These are phyloP conservation scores for Cephus pygmeus DNA, from an alignment of 2,888 invertebrate genomes.

Conservation along the genomic window DNA sequence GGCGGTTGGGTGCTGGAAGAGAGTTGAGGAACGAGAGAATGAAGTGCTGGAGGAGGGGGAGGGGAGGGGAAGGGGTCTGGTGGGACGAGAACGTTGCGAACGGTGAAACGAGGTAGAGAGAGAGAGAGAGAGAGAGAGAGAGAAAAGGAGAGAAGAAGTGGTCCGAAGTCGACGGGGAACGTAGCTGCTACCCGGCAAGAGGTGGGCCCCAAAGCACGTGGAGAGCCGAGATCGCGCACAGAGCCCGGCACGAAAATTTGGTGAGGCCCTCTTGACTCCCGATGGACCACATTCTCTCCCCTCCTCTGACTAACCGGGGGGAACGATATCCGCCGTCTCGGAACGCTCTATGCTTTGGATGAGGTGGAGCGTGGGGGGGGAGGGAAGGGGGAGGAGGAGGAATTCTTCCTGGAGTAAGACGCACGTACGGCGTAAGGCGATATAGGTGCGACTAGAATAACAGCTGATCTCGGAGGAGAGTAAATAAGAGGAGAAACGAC, in stretches of 20 bases:
- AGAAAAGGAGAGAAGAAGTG: slow-evolving; percentile 13
- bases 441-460: slow-evolving; percentile 6
- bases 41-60: not conserved
- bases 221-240: slow-evolving; percentile 44
- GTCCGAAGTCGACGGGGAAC: slow-evolving; percentile 6
- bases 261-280: slow-evolving; percentile 48
- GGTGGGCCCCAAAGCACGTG: slow-evolving; percentile 43
- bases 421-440: too few relatives aligned
- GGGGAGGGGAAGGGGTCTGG: not conserved
- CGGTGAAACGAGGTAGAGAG: not conserved
- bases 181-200: slow-evolving; percentile 9
- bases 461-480: not conserved
- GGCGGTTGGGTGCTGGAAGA: slow-evolving; percentile 39
- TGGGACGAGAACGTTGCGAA: too few relatives aligned
- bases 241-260: slow-evolving; percentile 52
- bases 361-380: not conserved
- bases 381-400: not conserved
- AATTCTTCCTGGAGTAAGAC: too few relatives aligned
- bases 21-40: slow-evolving; percentile 20
- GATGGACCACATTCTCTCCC: slow-evolving; percentile 62
- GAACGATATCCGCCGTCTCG: slow-evolving; percentile 43
- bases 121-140: slow-evolving; percentile 12
- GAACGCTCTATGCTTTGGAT: not conserved
- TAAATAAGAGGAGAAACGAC: not conserved
- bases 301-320: slow-evolving; percentile 25